Percentiles rank a stretch among this genome's conserved stretches.
phyloP scores from a whole-genome alignment of 35 echinoderm and acorn worm genomes.

The Strongylocentrotus purpuratus region DNA sequence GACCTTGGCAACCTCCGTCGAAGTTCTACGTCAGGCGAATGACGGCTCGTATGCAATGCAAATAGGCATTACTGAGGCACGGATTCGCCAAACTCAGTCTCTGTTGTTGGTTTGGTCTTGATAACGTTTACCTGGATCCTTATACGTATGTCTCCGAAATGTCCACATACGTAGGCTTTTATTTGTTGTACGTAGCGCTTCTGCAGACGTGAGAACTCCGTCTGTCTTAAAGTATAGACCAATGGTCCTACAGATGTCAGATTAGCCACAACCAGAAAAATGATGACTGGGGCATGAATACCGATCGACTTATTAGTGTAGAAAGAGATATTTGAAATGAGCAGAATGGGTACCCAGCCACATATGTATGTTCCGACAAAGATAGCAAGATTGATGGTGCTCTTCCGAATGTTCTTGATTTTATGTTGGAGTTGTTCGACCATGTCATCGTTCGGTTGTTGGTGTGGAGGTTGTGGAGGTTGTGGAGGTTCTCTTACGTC shows the following conservation, averaged over 20 bases:
- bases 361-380: neutral
- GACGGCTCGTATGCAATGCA: too few species aligned
- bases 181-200: neutral
- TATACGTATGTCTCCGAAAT: neutral
- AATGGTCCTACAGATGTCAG: slow-evolving; percentile 3
- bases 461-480: too few species aligned
- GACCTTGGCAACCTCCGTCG: too few species aligned
- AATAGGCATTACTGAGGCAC: neutral
- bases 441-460: neutral
- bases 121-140: neutral
- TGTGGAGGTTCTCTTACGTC: neutral
- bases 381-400: neutral
- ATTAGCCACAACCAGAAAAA: neutral
- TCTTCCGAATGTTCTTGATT: neutral
- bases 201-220: neutral
- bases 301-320: too few species aligned
- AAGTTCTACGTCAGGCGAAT: too few species aligned
- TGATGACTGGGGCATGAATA: neutral
- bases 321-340: neutral
- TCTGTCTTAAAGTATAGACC: neutral
- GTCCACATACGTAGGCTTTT: neutral
- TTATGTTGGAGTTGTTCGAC: neutral
- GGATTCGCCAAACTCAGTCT: neutral
- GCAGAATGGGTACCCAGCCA: neutral
- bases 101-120: neutral